Conservation (phyloP, 2,888 invertebrate genomes). For the Drosophila kanekoi region DNA sequence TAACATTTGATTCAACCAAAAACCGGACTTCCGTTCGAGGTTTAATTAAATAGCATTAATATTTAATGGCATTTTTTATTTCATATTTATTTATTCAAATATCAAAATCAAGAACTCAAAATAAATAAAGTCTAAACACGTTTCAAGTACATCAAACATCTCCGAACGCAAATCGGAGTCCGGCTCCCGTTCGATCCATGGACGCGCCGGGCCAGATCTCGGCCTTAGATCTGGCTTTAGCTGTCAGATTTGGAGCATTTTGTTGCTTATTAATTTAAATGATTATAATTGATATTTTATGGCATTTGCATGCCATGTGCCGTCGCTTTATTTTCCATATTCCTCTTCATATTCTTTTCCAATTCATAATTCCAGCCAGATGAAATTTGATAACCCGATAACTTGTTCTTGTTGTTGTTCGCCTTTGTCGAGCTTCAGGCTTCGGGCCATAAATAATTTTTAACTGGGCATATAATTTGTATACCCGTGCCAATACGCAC, state of each 20-base stretch:
- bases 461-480: constrained; percentile 62
- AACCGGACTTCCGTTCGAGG: constrained; percentile 27
- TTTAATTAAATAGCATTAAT: constrained; percentile 11
- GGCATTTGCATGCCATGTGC: constrained; percentile 45
- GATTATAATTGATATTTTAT: constrained; percentile 69
- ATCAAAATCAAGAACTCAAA: background rate
- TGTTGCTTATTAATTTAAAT: constrained; percentile 69
- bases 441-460: constrained; percentile 62
- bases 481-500: background rate
- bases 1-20: background rate
- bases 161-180: background rate
- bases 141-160: background rate
- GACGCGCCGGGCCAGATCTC: background rate
- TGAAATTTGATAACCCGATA: constrained; percentile 44
- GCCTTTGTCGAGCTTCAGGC: constrained; percentile 43
- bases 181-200: constrained; percentile 4
- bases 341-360: constrained; percentile 11
- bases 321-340: constrained; percentile 9
- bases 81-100: constrained; percentile 5
- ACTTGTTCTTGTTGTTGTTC: constrained; percentile 21
- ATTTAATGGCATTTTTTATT: background rate
- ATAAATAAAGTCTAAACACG: background rate
- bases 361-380: constrained; percentile 10
- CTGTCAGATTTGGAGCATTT: constrained; percentile 59
- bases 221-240: constrained; percentile 22